phyloP scores from a whole-genome alignment of 1,140 invertebrate species.

The Sweltsa coloradensis region DNA sequence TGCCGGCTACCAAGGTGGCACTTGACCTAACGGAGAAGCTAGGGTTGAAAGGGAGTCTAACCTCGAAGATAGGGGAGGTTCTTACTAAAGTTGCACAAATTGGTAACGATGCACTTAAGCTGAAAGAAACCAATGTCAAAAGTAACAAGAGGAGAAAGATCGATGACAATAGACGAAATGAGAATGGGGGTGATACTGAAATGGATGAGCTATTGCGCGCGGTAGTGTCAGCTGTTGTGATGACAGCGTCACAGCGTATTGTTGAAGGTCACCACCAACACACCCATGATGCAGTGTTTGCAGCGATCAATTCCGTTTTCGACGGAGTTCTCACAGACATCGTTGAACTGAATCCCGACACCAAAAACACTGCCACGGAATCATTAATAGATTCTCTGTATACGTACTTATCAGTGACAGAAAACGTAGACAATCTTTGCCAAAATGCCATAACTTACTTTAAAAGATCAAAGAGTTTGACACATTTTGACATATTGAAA shows the following conservation, averaged over 20 bases:
- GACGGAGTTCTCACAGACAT: background rate
- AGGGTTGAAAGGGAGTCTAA: slow-evolving; percentile 27
- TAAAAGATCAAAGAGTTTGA: slow-evolving; percentile 6
- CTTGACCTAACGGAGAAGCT: slow-evolving; percentile 30
- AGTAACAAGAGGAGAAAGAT: background rate
- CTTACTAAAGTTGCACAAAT: slow-evolving; percentile 29
- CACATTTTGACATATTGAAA: slow-evolving; percentile 2
- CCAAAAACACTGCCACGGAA: background rate
- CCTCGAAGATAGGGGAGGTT: slow-evolving; percentile 33
- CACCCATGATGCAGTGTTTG: too few relatives aligned
- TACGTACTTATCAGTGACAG: background rate
- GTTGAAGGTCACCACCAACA: background rate
- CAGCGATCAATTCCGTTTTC: background rate
- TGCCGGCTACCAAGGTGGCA: slow-evolving; percentile 30
- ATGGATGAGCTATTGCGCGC: background rate
- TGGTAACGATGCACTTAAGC: slow-evolving; percentile 28
- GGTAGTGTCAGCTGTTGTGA: background rate
- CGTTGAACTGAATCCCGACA: background rate
- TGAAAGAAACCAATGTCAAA: slow-evolving; percentile 14
- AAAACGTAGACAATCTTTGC: background rate
- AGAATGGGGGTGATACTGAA: background rate
- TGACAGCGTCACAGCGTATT: background rate
- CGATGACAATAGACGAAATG: background rate
- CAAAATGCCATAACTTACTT: background rate
- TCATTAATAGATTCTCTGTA: background rate